Base-by-base conservation (phyloP, 1,140 invertebrate species). In the Ephestia elutella region DNA sequence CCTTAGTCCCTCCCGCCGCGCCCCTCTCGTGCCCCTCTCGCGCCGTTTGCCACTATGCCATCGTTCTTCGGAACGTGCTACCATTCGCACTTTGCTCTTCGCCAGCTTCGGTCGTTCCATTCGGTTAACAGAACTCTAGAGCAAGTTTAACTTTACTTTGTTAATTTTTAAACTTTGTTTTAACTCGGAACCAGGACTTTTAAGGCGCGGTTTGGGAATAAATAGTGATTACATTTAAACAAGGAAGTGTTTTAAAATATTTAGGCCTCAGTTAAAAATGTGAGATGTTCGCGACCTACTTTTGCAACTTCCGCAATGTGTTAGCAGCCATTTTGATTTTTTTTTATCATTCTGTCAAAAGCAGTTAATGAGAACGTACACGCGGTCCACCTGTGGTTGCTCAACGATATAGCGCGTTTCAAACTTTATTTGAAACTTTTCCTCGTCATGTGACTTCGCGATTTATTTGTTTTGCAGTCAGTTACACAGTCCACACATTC, bases 11-110 rank as follows among this genome's bases (percentile, higher is more conserved):
- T 61, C 60, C 57, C 51, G 35, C 64, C 66, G 21, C 61, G 38
- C 65, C 32, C 30, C 51, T n/a, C 13, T 28, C 66, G 54, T 57
- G 59, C 70, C 78, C 71, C 80, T 70, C 72, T 68, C 65, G 54
- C 57, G 32, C 59, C 70, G 35, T 30, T 64, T 65, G 67, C 66
- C 80, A 74, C 71, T 77, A 80, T 75, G 77, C 70, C 73, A 74
- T 78, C 72, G 75, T 63, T 72, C 62, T 63, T 71, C 71, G 64
- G 70, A 67, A 68, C 72, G 70, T 54, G 61, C 71, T 63, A 70
- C 70, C 84, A 87, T 82, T 85, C 82, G 80, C 74, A 75, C 67
- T 78, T 71, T 73, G 71, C 66, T 69, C 79, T 64, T 73, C 78
- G 66, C 70, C 63, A 7, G 62, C 61, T 64, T 57, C 68, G 68